Evolutionary conservation across 2,797 vertebrate species (phyloP).

Genomic region (Enteromius mattozi): DNA sequence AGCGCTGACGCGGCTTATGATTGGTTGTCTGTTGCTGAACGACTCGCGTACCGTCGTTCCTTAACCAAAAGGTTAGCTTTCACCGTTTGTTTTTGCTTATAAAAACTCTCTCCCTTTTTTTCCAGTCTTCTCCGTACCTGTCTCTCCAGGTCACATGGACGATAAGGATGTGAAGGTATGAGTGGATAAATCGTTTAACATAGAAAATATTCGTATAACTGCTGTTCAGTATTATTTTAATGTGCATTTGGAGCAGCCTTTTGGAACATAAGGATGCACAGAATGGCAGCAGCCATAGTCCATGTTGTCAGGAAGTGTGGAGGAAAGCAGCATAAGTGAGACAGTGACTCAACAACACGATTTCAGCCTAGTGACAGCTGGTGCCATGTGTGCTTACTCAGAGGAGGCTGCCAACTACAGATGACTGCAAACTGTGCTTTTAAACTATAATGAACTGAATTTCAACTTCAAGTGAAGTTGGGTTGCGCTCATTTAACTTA

Average conservation of each 20-base stretch:
- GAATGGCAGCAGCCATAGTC: slow-evolving; percentile 20
- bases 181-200: neutral
- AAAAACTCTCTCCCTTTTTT: neutral
- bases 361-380: slow-evolving; percentile 49
- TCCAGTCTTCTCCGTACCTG: slow-evolving; percentile 76
- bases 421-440: slow-evolving; percentile 15
- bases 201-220: neutral
- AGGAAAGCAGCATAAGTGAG: slow-evolving; percentile 36
- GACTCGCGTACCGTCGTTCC: neutral
- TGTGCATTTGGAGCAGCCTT: neutral
- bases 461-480: neutral
- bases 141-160: slow-evolving; percentile 74
- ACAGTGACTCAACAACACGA: slow-evolving; percentile 53
- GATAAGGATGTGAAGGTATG: slow-evolving; percentile 77
- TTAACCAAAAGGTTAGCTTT: neutral
- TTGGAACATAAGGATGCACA: slow-evolving; percentile 28
- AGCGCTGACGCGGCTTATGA: neutral
- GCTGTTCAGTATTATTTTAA: neutral
- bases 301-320: slow-evolving; percentile 41
- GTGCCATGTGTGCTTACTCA: slow-evolving; percentile 23
- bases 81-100: neutral
- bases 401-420: slow-evolving; percentile 5
- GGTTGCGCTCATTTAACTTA: neutral
- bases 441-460: neutral
- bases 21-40: slow-evolving; percentile 2